Percentiles rank a stretch among this genome's conserved stretches.
These are phyloP conservation scores for Drosophila prolongata DNA, from an alignment of 2,888 invertebrate species.

Conservation along the genomic window DNA sequence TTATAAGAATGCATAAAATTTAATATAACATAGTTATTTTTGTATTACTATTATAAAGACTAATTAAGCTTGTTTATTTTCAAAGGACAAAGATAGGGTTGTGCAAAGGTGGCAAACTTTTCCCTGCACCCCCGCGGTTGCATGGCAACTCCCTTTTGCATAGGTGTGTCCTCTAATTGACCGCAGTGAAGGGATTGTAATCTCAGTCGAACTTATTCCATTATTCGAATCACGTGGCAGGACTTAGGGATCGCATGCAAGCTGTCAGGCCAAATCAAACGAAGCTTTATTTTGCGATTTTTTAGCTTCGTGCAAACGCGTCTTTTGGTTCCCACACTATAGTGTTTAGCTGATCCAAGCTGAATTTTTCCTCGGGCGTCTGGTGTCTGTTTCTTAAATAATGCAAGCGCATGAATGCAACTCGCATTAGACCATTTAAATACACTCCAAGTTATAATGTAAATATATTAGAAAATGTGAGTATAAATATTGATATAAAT, in stretches of 20 bases:
- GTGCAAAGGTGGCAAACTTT: neutral
- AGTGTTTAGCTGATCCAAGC: slow-evolving; percentile 60
- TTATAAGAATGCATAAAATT: no score
- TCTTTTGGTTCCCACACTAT: slow-evolving; percentile 71
- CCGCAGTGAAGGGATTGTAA: slow-evolving; percentile 57
- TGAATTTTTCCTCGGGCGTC: slow-evolving; percentile 52
- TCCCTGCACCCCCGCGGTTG: neutral
- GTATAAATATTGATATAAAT: neutral
- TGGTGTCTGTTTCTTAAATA: slow-evolving; percentile 47
- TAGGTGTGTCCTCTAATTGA: slow-evolving; percentile 60
- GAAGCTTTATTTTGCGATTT: slow-evolving; percentile 23
- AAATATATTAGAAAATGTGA: slow-evolving; percentile 1
- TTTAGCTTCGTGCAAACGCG: slow-evolving; percentile 25
- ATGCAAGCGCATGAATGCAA: slow-evolving; percentile 39
- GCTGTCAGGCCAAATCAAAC: slow-evolving; percentile 45
- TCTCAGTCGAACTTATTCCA: slow-evolving; percentile 56
- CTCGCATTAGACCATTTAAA: slow-evolving; percentile 1
- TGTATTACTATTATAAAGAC: no score
- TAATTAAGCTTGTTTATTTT: no score
- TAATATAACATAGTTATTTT: no score
- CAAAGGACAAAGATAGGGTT: neutral
- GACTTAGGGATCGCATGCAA: slow-evolving; percentile 53
- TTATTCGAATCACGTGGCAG: slow-evolving; percentile 72
- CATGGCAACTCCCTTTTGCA: slow-evolving; percentile 35
- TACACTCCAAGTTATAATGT: neutral